Conservation (phyloP, 2,888 invertebrate species). For the Eupeodes latifasciatus region DNA sequence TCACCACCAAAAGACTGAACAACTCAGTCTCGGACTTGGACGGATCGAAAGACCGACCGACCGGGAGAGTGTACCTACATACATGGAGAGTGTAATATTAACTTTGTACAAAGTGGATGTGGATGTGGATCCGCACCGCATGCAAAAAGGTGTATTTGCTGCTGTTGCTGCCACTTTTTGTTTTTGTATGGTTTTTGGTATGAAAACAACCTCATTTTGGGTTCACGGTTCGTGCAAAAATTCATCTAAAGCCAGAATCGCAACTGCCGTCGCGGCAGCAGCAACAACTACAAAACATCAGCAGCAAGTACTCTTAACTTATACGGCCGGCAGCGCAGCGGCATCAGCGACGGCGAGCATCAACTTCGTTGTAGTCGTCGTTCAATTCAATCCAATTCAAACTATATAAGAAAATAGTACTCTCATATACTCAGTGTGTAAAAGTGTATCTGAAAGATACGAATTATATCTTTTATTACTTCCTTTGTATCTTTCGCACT, state of each 20-base stretch:
- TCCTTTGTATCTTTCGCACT: conserved; percentile 35
- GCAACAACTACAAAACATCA: conserved; percentile 78
- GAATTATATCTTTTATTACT: conserved; percentile 51
- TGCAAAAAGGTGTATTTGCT: conserved; percentile 69
- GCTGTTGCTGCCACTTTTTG: conserved; percentile 37
- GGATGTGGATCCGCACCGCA: conserved; percentile 50
- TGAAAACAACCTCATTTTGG: conserved; percentile 63
- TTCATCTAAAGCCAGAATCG: conserved; percentile 70
- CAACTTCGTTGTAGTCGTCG: too few species aligned
- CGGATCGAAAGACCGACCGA: too few species aligned
- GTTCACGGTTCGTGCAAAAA: conserved; percentile 67
- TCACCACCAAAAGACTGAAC: conserved; percentile 27
- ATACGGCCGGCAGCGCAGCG: background rate
- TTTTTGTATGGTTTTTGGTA: conserved; percentile 25
- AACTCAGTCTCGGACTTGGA: background rate
- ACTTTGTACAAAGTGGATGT: conserved; percentile 69
- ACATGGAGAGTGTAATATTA: conserved; percentile 59
- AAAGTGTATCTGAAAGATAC: conserved; percentile 71
- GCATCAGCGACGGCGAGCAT: conserved; percentile 11
- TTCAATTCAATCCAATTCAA: background rate
- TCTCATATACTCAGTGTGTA: conserved; percentile 33
- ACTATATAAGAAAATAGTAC: conserved; percentile 31
- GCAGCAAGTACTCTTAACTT: conserved; percentile 14
- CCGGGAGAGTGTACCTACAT: conserved; percentile 19
- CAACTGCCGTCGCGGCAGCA: conserved; percentile 75